Percentiles rank a stretch among this genome's conserved stretches.
Conservation (phyloP, 2,113 vertebrate species). For the Phylloscopus whistleri region DNA sequence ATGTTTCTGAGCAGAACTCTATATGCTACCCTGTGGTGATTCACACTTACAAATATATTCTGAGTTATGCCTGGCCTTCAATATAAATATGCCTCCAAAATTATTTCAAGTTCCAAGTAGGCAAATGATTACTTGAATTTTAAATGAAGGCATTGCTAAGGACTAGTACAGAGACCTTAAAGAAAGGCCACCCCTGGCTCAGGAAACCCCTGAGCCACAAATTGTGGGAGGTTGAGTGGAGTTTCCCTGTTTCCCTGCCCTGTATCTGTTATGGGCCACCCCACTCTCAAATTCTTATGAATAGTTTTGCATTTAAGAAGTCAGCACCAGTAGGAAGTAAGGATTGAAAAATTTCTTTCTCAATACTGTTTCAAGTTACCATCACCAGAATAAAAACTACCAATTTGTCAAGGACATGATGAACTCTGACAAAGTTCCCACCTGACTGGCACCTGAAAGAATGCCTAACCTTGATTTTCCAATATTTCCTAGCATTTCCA, state of each 20-base stretch:
- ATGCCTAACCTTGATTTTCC: background rate
- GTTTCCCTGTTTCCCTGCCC: background rate
- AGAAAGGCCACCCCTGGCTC: background rate
- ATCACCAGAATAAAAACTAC: background rate
- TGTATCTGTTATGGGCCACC: background rate
- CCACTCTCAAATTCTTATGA: background rate
- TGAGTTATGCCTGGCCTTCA: background rate
- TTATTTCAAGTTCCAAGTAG: background rate
- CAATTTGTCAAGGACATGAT: background rate
- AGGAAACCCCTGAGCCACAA: background rate
- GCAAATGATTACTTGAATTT: constrained; percentile 1
- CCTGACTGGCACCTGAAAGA: background rate
- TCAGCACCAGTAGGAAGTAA: background rate
- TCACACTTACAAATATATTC: background rate
- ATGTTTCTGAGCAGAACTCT: background rate
- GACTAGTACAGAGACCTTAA: background rate
- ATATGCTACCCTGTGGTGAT: background rate
- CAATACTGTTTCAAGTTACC: background rate
- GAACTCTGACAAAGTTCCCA: background rate
- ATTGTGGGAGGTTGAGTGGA: background rate
- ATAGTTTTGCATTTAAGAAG: background rate
- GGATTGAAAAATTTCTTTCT: background rate
- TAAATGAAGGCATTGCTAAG: background rate
- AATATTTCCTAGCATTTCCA: background rate
- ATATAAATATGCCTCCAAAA: background rate